Conservation (phyloP, 2,888 invertebrate species). For the Ypsolopha sequella region DNA sequence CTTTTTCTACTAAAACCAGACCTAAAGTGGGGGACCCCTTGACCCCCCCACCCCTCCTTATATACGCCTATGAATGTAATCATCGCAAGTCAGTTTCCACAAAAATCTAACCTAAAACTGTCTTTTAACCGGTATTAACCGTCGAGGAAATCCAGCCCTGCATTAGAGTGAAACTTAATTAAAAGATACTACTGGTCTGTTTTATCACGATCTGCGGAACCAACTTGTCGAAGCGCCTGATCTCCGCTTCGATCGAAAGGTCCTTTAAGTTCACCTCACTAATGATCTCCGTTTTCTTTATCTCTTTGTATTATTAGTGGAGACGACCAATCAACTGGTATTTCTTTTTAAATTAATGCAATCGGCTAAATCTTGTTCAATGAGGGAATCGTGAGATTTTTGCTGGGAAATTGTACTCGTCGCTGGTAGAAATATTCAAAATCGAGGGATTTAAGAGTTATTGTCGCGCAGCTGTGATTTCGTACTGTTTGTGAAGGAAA, state of each 20-base stretch:
- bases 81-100: no score
- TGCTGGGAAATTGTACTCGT: not conserved
- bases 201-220: no score
- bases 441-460: no score
- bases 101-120: no score
- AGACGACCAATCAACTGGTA: not conserved
- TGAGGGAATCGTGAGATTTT: not conserved
- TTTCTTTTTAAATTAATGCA: not conserved
- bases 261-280: conserved; percentile 58
- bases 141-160: not conserved
- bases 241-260: conserved; percentile 28
- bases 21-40: no score
- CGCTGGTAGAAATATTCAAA: no score
- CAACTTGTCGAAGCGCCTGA: not conserved
- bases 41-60: no score
- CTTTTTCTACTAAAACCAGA: no score
- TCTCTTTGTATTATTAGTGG: not conserved
- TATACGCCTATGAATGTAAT: no score
- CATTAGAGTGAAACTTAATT: conserved; percentile 4
- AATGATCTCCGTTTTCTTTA: conserved; percentile 33
- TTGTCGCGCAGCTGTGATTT: no score
- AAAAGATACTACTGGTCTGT: not conserved
- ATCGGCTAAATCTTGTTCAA: not conserved
- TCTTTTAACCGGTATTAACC: no score
- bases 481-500: no score